Conservation (phyloP, 1,140 invertebrate species). For the Aphaenogaster floridana region DNA sequence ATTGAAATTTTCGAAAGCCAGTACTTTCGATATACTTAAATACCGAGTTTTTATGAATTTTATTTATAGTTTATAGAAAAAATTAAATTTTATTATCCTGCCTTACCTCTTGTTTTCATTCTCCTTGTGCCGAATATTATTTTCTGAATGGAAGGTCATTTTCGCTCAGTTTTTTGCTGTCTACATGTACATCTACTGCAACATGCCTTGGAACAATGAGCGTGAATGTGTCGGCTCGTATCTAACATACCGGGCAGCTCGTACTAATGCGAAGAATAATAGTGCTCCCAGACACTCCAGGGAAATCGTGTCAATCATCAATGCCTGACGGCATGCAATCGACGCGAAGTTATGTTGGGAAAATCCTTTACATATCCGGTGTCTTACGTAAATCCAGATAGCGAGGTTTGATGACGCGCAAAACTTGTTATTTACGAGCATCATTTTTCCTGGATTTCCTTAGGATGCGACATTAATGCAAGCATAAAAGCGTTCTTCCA, state of each 20-base stretch:
- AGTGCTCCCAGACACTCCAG: not conserved
- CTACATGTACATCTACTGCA: not conserved
- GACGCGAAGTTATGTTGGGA: constrained; percentile 27
- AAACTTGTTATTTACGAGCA: not conserved
- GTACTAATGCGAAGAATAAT: constrained; percentile 19
- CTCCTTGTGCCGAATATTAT: not conserved
- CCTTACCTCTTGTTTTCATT: not conserved
- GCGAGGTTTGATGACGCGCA: constrained; percentile 1
- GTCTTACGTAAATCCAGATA: constrained; percentile 26
- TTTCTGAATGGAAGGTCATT: constrained; percentile 12
- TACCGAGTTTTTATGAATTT: not conserved
- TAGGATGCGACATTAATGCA: not conserved
- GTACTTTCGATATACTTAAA: not conserved
- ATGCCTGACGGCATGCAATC: constrained; percentile 39
- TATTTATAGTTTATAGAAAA: no score
- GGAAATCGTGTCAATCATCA: constrained; percentile 60
- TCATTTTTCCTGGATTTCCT: not conserved
- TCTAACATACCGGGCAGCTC: not conserved
- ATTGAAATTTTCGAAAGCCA: not conserved
- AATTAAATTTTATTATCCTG: not conserved
- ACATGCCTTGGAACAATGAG: constrained; percentile 43
- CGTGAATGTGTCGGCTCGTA: constrained; percentile 27
- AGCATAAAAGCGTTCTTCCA: not conserved
- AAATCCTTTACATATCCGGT: constrained; percentile 24
- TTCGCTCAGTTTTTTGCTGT: constrained; percentile 27